Conservation (phyloP, 2,797 vertebrate genomes). For the Ctenochaetus hawaiiensis region DNA sequence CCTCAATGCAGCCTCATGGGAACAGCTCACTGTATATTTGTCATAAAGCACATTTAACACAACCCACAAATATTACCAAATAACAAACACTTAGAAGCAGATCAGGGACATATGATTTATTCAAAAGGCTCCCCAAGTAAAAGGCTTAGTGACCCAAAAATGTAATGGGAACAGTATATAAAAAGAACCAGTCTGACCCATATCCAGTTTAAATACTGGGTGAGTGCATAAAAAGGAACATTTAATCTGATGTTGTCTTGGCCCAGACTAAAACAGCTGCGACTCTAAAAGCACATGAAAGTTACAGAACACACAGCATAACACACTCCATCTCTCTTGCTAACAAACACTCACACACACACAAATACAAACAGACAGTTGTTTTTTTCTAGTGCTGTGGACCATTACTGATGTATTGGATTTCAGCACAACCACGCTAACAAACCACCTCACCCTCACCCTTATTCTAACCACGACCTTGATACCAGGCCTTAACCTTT, state of each 20-base stretch:
- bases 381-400: too few species aligned
- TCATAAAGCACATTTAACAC: constrained; percentile 10
- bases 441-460: too few species aligned
- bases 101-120: constrained; percentile 74
- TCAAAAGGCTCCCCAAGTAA: constrained; percentile 54
- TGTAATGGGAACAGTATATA: constrained; percentile 77
- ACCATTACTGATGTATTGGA: too few species aligned
- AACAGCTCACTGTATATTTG: neutral
- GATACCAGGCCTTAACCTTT: too few species aligned
- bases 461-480: too few species aligned
- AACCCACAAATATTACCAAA: constrained; percentile 34
- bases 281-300: constrained; percentile 50
- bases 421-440: too few species aligned
- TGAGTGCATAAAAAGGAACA: constrained; percentile 59
- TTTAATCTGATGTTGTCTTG: constrained; percentile 50
- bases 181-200: constrained; percentile 76
- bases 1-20: neutral
- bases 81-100: constrained; percentile 43
- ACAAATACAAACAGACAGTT: constrained; percentile 5
- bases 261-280: constrained; percentile 39
- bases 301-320: neutral
- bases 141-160: constrained; percentile 77
- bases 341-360: neutral
- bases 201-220: constrained; percentile 64
- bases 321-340: neutral